Evolutionary conservation across 2,797 vertebrate species (phyloP), one percentile per base, ranked within the genome.

Genomic region (Neosalanx taihuensis): DNA sequence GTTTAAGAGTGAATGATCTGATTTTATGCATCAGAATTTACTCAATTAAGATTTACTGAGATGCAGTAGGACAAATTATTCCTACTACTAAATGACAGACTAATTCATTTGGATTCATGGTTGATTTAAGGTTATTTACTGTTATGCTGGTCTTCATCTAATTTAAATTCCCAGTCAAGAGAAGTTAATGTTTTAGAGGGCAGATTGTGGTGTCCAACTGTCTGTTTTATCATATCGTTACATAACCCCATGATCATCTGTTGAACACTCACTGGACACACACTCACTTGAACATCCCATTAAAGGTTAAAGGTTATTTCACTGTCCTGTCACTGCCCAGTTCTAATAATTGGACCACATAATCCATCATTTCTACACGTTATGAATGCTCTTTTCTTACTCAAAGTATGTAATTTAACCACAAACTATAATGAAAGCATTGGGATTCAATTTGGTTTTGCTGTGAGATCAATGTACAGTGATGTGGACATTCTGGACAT

Each of bases 161-260:
- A 35, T 67, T 56, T 64, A 77, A 33, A 62, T 69, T 76, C 33
- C 23, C 20, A 65, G 37, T 69, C 7, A 76, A 23, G 17, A 73
- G 18, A 72, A 56, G 18, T 56, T 18, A n/a, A 56, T 18, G 18
- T 56, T 56, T 56, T 56, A 9, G 51, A 56, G 51, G 4, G 18
- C 23, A 18, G 18, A 70, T 61, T 89, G 89, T 89, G 85, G 87
- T 90, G 86, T 89, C 88, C 89, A 79, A 72, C 74, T 78, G 79
- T 85, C 83, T 87, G 80, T 75, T 79, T 81, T 53, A 35, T 15
- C 79, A 62, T 73, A 65, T 72, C 76, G 78, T 74, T 85, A 76
- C 33, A 68, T 70, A 66, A 80, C 83, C 88, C 86, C 87, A 87
- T 89, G 85, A 81, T 88, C 88, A 81, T 90, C 77, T 88, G 84